Base-by-base conservation (phyloP, 2,797 vertebrate genomes). In the Semotilus atromaculatus region DNA sequence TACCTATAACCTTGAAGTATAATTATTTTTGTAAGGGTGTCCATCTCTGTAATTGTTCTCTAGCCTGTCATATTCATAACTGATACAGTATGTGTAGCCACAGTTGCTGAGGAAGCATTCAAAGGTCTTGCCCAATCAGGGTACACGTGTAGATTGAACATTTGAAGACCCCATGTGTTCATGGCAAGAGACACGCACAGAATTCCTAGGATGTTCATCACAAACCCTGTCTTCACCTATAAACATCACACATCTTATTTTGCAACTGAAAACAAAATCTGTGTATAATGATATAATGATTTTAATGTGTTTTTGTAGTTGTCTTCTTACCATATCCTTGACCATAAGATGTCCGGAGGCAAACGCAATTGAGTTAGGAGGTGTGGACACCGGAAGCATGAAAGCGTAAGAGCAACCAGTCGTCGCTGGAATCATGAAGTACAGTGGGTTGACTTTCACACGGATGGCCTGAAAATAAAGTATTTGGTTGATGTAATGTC, bases 311-410 rank as follows among this genome's bases (percentile, higher is more conserved):
- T 62, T 82, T 76, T 51, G 13, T 36, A 10, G 23, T n/a, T 64
- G 34, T 72, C 31, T 85, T 91, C 94, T 93, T 92, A 99, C 98
- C 98, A 99, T 99, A 92, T 99, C 98, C 93, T 97, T 99, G 87
- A 99, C 97, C 96, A 97, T 86, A 82, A 99, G 94, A 86, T 99
- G 97, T 82, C 98, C 98, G 0, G 98, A 97, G 36, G 98, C 96
- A 79, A 99, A 99, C 0, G 98, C 98, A 19, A 99, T 99, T 18
- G 98, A 98, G 93, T 99, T 99, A 66, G 98, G 98, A 26, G 98
- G 97, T 0, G 98, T 99, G 0, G 98, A 98, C 67, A 99, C 98
- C 0, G 98, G 98, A 73, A 99, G 93, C 98, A 99, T 99, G 93
- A 99, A 99, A 7, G 98, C 98, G 0, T 96, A 99, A 6, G 98